phyloP scores from a whole-genome alignment of 2,888 invertebrate genomes.

The Dasysyrphus tricinctus region DNA sequence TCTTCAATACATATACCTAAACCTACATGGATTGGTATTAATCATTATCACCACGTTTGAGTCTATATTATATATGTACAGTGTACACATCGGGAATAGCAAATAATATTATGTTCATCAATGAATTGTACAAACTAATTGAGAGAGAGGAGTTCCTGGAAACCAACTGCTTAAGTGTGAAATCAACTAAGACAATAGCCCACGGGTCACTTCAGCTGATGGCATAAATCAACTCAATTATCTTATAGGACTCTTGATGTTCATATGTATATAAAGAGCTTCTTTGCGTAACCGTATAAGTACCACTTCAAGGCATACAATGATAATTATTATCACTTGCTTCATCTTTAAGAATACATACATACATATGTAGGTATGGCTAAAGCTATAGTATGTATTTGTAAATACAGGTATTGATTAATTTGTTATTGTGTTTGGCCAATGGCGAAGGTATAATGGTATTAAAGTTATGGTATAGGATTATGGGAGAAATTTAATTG shows the following conservation, averaged over 20 bases:
- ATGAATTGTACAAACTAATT: neutral
- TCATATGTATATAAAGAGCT: neutral
- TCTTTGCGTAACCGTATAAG: slow-evolving; percentile 39
- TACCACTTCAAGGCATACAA: slow-evolving; percentile 61
- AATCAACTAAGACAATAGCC: slow-evolving; percentile 13
- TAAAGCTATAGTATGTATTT: neutral
- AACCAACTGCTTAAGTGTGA: slow-evolving; percentile 1
- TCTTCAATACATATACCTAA: too few species aligned
- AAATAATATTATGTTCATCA: slow-evolving; percentile 3
- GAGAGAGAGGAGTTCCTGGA: neutral
- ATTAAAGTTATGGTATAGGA: too few species aligned
- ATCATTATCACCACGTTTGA: neutral
- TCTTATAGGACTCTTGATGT: neutral
- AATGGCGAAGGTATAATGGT: too few species aligned
- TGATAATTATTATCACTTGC: slow-evolving; percentile 57
- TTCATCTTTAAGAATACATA: slow-evolving; percentile 26
- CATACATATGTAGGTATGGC: neutral
- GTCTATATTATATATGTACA: too few species aligned
- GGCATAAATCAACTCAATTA: slow-evolving; percentile 50
- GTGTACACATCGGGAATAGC: neutral
- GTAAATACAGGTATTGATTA: too few species aligned
- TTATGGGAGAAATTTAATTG: too few species aligned
- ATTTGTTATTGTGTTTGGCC: too few species aligned
- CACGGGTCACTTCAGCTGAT: slow-evolving; percentile 24
- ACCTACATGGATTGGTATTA: too few species aligned